These are phyloP conservation scores for Ornithoptera alexandrae DNA, from an alignment of 2,888 invertebrate species.

Conservation along the genomic window DNA sequence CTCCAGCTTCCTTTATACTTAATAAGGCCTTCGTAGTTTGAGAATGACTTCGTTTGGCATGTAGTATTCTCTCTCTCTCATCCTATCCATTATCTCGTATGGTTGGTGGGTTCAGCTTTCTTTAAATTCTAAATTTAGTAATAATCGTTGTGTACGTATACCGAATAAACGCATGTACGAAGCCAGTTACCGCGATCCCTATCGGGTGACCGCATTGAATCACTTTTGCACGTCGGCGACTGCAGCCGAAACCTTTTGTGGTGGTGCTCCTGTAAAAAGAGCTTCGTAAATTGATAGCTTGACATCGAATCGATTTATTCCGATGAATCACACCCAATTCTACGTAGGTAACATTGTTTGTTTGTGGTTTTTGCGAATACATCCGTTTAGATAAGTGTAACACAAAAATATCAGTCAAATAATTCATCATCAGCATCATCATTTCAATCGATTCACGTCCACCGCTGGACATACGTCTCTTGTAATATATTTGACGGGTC, in stretches of 20 bases:
- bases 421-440: no score
- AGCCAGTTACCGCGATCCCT: slow-evolving; percentile 47
- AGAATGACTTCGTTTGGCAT: slow-evolving; percentile 1
- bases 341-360: slow-evolving; percentile 37
- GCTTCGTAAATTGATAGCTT: slow-evolving; percentile 53
- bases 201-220: slow-evolving; percentile 56
- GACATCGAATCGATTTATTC: slow-evolving; percentile 52
- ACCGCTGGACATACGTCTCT: no score
- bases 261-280: slow-evolving; percentile 53
- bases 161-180: slow-evolving; percentile 57
- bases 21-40: slow-evolving; percentile 25
- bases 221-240: slow-evolving; percentile 46
- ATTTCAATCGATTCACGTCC: no score
- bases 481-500: no score
- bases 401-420: no score
- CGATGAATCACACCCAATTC: slow-evolving; percentile 62
- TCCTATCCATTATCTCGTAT: no score
- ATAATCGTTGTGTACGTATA: slow-evolving; percentile 42
- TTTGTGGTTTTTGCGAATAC: slow-evolving; percentile 34
- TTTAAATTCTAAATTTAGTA: slow-evolving; percentile 22
- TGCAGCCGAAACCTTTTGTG: slow-evolving; percentile 58
- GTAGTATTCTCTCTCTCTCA: no score
- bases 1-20: slow-evolving; percentile 38
- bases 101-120: not conserved
- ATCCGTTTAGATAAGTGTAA: slow-evolving; percentile 14